Conservation (phyloP, 1,140 invertebrate genomes). For the Penaeus japonicus region DNA sequence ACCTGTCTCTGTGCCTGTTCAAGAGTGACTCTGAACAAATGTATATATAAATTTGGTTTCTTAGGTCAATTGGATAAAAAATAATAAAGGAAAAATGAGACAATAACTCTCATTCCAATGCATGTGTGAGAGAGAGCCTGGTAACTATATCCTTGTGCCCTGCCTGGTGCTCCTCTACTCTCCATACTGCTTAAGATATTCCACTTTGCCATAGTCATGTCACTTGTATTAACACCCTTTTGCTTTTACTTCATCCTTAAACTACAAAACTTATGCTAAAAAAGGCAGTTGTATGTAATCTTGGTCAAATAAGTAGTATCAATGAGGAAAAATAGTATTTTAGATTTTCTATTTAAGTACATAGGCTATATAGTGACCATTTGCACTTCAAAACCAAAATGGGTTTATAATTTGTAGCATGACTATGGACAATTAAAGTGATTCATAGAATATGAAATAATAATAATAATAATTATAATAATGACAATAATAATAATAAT, state of each 20-base stretch:
- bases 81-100: background rate
- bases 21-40: background rate
- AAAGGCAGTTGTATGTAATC: no score
- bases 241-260: no score
- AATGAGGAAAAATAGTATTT: no score
- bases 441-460: background rate
- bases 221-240: no score
- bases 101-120: background rate
- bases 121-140: background rate
- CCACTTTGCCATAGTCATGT: no score
- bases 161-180: slow-evolving; percentile 46
- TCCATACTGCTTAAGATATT: background rate
- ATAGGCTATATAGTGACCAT: no score
- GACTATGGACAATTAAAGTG: background rate
- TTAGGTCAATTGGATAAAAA: background rate
- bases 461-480: slow-evolving; percentile 43
- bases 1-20: no score
- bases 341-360: no score
- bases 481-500: slow-evolving; percentile 42
- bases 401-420: no score
- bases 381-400: no score
- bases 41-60: background rate
- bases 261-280: no score
- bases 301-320: no score
- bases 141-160: slow-evolving; percentile 15